Percentiles rank a stretch among this genome's conserved stretches.
Conservation (phyloP, 2,113 vertebrate species). For the Echinops telfairi region DNA sequence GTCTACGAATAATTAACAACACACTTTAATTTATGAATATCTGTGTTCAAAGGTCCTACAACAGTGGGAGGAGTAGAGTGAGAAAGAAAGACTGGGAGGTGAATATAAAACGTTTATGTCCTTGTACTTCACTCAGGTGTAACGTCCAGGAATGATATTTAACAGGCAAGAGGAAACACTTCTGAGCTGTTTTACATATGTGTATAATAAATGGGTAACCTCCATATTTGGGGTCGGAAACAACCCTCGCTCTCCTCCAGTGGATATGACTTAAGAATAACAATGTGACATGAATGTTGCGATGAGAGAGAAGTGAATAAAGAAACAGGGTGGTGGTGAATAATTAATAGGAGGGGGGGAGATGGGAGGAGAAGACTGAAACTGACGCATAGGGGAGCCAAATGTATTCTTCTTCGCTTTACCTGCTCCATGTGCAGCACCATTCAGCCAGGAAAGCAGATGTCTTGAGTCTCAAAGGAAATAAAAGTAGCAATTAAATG, state of each 20-base stretch:
- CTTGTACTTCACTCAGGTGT: slow-evolving; percentile 1
- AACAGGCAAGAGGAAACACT: slow-evolving; percentile 23
- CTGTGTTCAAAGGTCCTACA: slow-evolving; percentile 63
- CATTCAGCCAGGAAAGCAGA: slow-evolving; percentile 86
- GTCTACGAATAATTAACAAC: slow-evolving; percentile 76
- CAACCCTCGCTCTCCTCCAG: slow-evolving; percentile 53
- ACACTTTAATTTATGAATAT: slow-evolving; percentile 75
- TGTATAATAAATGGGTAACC: slow-evolving; percentile 62
- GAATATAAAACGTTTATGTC: slow-evolving; percentile 44
- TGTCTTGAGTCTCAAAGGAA: slow-evolving; percentile 88
- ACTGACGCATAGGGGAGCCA: slow-evolving; percentile 70
- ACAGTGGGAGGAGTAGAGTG: slow-evolving; percentile 8
- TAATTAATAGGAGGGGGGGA: slow-evolving; percentile 69
- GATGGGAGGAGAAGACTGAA: slow-evolving; percentile 34
- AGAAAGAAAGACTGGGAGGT: background rate
- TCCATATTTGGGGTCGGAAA: slow-evolving; percentile 71
- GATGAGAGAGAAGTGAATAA: slow-evolving; percentile 73
- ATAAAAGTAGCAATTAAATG: slow-evolving; percentile 90
- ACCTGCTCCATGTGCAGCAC: slow-evolving; percentile 85
- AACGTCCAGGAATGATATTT: background rate
- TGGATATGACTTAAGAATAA: slow-evolving; percentile 78
- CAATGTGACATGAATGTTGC: slow-evolving; percentile 67
- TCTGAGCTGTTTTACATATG: slow-evolving; percentile 38
- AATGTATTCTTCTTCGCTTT: slow-evolving; percentile 86
- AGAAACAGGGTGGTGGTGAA: slow-evolving; percentile 69